phyloP scores from a whole-genome alignment of 2,888 invertebrate genomes.

The Agrilus biguttatus region DNA sequence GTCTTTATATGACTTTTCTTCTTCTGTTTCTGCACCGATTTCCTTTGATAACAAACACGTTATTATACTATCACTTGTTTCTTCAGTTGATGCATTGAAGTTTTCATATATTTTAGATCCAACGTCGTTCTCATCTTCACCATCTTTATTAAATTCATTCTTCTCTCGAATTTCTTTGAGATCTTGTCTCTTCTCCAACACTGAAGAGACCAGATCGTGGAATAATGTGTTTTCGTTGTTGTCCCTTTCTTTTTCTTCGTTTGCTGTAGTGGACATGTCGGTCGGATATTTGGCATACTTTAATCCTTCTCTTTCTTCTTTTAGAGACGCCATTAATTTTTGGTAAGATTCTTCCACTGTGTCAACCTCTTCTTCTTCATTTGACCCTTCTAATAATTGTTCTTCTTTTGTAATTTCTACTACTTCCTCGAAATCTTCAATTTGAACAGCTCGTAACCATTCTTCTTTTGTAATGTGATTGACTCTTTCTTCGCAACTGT shows the following conservation, averaged over 20 bases:
- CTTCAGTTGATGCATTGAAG: too few species aligned
- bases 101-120: neutral
- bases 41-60: too few species aligned
- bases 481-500: slow-evolving; percentile 10
- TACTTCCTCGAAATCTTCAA: neutral
- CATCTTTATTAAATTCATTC: neutral
- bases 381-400: neutral
- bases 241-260: too few species aligned
- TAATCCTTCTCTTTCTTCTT: neutral
- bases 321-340: neutral
- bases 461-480: slow-evolving; percentile 7
- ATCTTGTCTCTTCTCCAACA: neutral
- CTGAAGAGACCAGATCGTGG: too few species aligned
- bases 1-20: too few species aligned
- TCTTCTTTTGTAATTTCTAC: neutral
- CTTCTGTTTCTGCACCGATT: too few species aligned
- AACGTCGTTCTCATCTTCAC: neutral
- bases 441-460: slow-evolving; percentile 12
- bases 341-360: neutral
- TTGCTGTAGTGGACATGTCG: too few species aligned
- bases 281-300: too few species aligned
- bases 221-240: too few species aligned
- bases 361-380: neutral
- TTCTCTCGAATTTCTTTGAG: neutral
- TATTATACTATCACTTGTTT: too few species aligned